Evolutionary conservation across 37 sponge, comb jelly and placozoan genomes (phyloP), one percentile per base, ranked within the genome.

Genomic region (Hormiphora californensis): DNA sequence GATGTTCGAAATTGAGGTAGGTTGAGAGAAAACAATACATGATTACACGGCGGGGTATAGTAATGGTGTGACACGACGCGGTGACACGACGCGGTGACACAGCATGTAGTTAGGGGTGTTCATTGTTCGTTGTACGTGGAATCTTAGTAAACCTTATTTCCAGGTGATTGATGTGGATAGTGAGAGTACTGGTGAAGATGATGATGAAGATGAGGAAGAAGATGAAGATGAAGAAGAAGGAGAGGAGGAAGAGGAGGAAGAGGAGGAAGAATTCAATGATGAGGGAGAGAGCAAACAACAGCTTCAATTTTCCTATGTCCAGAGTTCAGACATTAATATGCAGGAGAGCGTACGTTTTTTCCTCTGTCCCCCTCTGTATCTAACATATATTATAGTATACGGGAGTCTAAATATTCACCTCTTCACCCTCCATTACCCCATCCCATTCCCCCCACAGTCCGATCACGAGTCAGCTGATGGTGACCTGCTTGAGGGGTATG

Each of bases 391-490:
- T 49, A 9, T 15, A 17, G n/a, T n/a, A n/a, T n/a, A n/a, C n/a
- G n/a, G n/a, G n/a, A n/a, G n/a, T n/a, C n/a, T n/a, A n/a, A n/a
- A n/a, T n/a, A n/a, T n/a, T n/a, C n/a, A n/a, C n/a, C n/a, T n/a
- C n/a, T n/a, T n/a, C n/a, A n/a, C n/a, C n/a, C n/a, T n/a, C n/a
- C n/a, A n/a, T n/a, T n/a, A n/a, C n/a, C n/a, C n/a, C n/a, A n/a
- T n/a, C n/a, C n/a, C n/a, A n/a, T n/a, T n/a, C n/a, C n/a, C n/a
- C n/a, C n/a, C n/a, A n/a, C 81, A 73, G 81, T 43, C 40, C 25
- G 81, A 73, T 30, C 81, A 73, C 81, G 81, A 73, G 8, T 39
- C 81, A n/a, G n/a, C n/a, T n/a, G n/a, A n/a, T n/a, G n/a, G n/a
- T n/a, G n/a, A n/a, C n/a, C n/a, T n/a, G n/a, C n/a, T n/a, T n/a